Evolutionary conservation across 2,113 vertebrate species (phyloP), one percentile per base, ranked within the genome.

Genomic region (Neogobius melanostomus): DNA sequence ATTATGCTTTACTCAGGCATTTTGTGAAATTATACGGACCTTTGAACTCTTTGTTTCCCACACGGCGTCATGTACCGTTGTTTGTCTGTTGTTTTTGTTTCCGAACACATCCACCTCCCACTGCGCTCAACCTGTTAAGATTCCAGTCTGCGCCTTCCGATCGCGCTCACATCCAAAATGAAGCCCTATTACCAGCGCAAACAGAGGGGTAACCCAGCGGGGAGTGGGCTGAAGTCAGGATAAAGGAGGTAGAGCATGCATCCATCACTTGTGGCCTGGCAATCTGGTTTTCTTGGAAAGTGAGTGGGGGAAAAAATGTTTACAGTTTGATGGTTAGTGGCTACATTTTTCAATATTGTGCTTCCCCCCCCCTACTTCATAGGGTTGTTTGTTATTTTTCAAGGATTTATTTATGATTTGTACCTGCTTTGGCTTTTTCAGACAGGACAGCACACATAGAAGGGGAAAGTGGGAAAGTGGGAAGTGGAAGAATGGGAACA

Each of bases 121-220:
- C 65, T 81, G 81, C 0, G 61, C 15, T 47, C n/a, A 21, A 52
- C 49, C 73, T 71, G 69, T 57, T 68, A 52, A 77, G 78, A 68
- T 83, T 79, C 74, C 75, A 68, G 47, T 61, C 72, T 84, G 68
- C 61, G 53, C 64, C 73, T 69, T 65, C 49, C 66, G 44, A 73
- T 73, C 76, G 57, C 71, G 15, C 71, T 89, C 74, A 68, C 62
- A 78, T 83, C 75, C 81, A 85, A 83, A 87, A 86, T 87, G 79
- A 86, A 82, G 69, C 52, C 45, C 69, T 64, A 72, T 72, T 65
- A 72, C 71, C 65, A 53, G 45, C 60, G 66, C 71, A 71, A 59
- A 78, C 54, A 56, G 60, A 72, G 28, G 10, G 70, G 56, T 63
- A 17, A 62, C 76, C 6, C 71, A 71, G 80, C 57, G 51, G 69